Evolutionary conservation across 2,888 invertebrate genomes (phyloP).

Genomic region (Lampropteryx suffumata): DNA sequence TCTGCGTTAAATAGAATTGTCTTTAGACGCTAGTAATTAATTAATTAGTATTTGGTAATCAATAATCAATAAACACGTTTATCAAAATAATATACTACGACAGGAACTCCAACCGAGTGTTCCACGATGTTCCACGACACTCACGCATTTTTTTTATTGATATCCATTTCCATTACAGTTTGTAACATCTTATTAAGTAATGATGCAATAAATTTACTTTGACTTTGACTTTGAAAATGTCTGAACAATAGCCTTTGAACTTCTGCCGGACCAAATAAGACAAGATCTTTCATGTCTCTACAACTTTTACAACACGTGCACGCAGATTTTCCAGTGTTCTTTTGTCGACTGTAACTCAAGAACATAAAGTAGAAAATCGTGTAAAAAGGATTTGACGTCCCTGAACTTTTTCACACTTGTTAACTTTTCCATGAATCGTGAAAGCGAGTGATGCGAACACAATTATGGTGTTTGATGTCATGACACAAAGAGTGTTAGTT

Average conservation of each 20-base stretch:
- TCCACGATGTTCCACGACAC: too few species aligned
- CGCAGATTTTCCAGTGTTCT: not conserved
- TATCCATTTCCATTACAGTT: too few species aligned
- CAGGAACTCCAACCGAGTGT: too few species aligned
- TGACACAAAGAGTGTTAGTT: constrained; percentile 4
- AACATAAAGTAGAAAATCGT: constrained; percentile 1
- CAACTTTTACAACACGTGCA: constrained; percentile 6
- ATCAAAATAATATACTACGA: too few species aligned
- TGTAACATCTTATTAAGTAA: too few species aligned
- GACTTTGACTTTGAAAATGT: not conserved
- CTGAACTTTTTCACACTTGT: constrained; percentile 32
- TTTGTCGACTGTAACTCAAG: not conserved
- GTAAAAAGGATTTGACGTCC: constrained; percentile 5
- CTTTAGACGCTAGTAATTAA: too few species aligned
- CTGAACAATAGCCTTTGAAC: constrained; percentile 1
- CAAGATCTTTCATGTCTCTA: constrained; percentile 14
- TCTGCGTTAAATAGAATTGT: too few species aligned
- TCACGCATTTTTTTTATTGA: too few species aligned
- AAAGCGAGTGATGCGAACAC: constrained; percentile 24
- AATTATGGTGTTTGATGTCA: constrained; percentile 25
- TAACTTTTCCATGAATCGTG: constrained; percentile 26
- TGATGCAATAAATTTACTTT: too few species aligned
- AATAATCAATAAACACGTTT: too few species aligned
- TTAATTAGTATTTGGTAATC: too few species aligned
- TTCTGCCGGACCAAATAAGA: constrained; percentile 1